Base-by-base conservation (phyloP, 2,113 vertebrate genomes). In the Tetraodon nigroviridis region DNA sequence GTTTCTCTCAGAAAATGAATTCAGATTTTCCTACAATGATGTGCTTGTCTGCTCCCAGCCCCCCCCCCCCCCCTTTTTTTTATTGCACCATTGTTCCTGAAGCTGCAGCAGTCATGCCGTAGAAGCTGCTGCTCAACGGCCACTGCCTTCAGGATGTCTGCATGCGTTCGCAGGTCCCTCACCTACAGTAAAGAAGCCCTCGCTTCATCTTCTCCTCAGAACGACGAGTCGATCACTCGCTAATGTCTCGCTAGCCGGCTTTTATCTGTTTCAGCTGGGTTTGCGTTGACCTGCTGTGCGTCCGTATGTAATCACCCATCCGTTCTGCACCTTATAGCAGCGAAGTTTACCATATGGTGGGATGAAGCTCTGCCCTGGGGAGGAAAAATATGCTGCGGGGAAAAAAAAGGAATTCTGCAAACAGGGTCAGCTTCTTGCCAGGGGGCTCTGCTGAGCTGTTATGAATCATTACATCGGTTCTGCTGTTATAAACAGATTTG, bases 391-490 rank as follows among this genome's bases (percentile, higher is more conserved):
- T 63, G 58, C 58, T 70, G 45, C 19, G 76, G 45, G 5, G n/a
- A n/a, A 73, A 79, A 76, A 79, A 75, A 71, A 59, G 45, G 37
- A 72, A 81, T 50, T 76, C 75, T 73, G 64, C 56, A 85, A 82
- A 85, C 73, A 79, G 80, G 84, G 81, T 83, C 76, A 83, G 24
- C 62, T 42, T 75, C 42, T 50, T 18, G 76, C 76, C 84, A 59
- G 70, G 51, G 85, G 83, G 57, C 0, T 76, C 68, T 58, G 54
- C 76, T 55, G 78, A 78, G 76, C 67, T 62, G 55, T 65, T 76
- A 62, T 83, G 55, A 85, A 61, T 84, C 78, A 83, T 69, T 71
- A 69, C 79, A 68, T 74, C 74, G 62, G 71, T 73, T 80, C 51
- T 68, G 70, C 77, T 59, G 58, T 75, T 73, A 64, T 67, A 78